Evolutionary conservation across 2,888 invertebrate species (phyloP).

Genomic region (Acleris cristana): DNA sequence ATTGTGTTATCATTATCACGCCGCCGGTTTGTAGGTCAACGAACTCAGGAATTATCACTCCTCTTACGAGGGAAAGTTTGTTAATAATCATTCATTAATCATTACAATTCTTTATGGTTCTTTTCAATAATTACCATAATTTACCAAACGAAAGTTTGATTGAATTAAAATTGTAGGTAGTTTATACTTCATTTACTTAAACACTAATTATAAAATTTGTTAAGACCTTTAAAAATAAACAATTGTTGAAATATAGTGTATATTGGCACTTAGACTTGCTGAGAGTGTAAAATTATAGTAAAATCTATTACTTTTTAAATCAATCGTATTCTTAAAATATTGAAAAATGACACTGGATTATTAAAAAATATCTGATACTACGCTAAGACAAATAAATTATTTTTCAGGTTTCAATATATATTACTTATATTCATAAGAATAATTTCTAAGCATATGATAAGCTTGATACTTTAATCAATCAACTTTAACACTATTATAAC

Average conservation of each 20-base stretch:
- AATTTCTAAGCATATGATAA: conserved; percentile 4
- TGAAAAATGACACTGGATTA: no score
- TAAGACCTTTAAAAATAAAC: no score
- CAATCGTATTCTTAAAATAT: no score
- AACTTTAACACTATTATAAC: conserved; percentile 12
- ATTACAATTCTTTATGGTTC: not conserved
- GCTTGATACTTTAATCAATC: not conserved
- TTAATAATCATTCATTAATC: conserved; percentile 4
- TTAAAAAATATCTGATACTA: no score
- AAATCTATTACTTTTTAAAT: no score
- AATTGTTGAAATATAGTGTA: no score
- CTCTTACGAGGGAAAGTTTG: conserved; percentile 11
- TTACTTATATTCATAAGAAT: not conserved
- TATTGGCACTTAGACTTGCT: no score
- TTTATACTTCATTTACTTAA: no score
- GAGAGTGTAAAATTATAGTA: no score
- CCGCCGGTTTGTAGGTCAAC: conserved; percentile 15
- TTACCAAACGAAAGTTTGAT: not conserved
- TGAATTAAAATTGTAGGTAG: not conserved
- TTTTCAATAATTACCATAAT: not conserved
- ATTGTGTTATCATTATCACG: conserved; percentile 22
- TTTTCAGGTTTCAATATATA: no score
- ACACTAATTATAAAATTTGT: no score
- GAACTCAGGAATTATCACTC: conserved; percentile 11
- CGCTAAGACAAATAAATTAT: no score